These are phyloP conservation scores for Trachelipus rathkii DNA, from an alignment of 1,140 invertebrate species.

Conservation along the genomic window DNA sequence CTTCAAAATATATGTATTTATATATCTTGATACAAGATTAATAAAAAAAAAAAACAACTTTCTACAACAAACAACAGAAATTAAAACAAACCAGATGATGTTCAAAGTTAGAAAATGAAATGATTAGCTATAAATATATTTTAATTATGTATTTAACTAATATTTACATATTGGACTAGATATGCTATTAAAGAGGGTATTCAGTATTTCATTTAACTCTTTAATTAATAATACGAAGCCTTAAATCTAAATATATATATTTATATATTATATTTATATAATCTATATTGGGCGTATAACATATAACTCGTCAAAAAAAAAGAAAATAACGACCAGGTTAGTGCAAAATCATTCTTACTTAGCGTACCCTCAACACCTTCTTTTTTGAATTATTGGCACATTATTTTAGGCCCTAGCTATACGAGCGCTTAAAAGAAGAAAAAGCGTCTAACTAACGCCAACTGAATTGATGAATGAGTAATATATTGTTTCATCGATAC, in stretches of 20 bases:
- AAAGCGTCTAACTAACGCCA: no score
- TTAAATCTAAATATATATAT: conserved; percentile 12
- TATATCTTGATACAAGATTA: conserved; percentile 13
- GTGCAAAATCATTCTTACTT: conserved; percentile 10
- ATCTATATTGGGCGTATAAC: conserved; percentile 2
- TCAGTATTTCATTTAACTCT: background rate
- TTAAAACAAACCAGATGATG: conserved; percentile 5
- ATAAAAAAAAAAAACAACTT: conserved; percentile 6
- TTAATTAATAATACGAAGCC: background rate
- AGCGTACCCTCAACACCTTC: background rate
- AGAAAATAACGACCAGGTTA: conserved; percentile 10
- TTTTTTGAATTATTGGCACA: conserved; percentile 1
- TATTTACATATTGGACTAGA: conserved; percentile 2
- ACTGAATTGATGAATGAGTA: no score
- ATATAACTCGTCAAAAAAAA: conserved; percentile 9
- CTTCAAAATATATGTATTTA: conserved; percentile 5
- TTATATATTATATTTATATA: background rate
- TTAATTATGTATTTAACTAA: conserved; percentile 3
- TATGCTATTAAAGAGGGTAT: conserved; percentile 6
- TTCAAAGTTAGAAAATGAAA: background rate
- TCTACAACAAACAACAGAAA: background rate
- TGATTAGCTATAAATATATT: background rate
- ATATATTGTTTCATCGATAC: no score
- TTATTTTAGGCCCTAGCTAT: background rate
- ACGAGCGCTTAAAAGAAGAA: background rate